phyloP scores from a whole-genome alignment of 2,113 vertebrate genomes.

The Eleginops maclovinus region DNA sequence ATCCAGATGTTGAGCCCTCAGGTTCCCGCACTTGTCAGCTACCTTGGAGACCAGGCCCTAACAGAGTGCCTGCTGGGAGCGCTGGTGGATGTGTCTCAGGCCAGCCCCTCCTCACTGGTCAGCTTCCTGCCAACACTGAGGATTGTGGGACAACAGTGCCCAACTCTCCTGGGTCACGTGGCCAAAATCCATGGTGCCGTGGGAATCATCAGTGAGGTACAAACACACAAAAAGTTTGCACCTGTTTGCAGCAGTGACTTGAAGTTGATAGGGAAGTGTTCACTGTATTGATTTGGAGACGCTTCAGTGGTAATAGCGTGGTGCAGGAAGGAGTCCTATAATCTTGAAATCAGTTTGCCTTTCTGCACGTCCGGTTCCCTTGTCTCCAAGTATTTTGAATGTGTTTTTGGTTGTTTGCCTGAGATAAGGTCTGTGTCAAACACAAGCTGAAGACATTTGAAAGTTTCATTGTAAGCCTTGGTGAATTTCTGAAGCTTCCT shows the following conservation, averaged over 20 bases:
- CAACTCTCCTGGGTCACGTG: slow-evolving; percentile 87
- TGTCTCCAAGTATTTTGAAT: no score
- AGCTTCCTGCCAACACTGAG: slow-evolving; percentile 86
- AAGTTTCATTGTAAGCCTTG: no score
- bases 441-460: no score
- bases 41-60: slow-evolving; percentile 84
- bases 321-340: no score
- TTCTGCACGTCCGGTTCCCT: no score
- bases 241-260: not conserved
- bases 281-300: not conserved
- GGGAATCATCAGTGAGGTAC: slow-evolving; percentile 89
- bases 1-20: slow-evolving; percentile 88
- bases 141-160: slow-evolving; percentile 83
- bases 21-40: slow-evolving; percentile 84
- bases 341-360: no score
- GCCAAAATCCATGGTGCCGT: slow-evolving; percentile 93
- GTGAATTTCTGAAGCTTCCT: no score
- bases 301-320: no score
- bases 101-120: slow-evolving; percentile 85
- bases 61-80: slow-evolving; percentile 86
- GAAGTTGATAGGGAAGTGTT: not conserved
- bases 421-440: no score
- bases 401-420: no score
- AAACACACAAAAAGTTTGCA: not conserved
- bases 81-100: slow-evolving; percentile 87